A percentile compares a stretch with the other conserved stretches of the same genome.
These are phyloP conservation scores for Sarcophaga subvicina DNA, from an alignment of 2,888 invertebrate species.

Conservation along the genomic window DNA sequence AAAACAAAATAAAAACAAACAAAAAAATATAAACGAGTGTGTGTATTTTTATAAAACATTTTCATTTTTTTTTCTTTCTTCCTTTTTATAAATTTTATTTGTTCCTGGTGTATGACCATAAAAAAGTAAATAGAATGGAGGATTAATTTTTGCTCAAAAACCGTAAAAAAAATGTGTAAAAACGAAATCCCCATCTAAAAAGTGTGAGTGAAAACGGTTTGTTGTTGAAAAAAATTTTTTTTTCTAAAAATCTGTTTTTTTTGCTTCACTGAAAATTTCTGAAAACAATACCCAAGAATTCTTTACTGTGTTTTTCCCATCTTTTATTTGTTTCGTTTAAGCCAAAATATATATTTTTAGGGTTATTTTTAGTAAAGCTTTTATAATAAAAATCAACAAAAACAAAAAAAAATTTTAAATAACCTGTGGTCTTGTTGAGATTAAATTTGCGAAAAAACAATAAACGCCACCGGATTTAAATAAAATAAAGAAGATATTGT, in stretches of 20 bases:
- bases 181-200: conserved; percentile 4
- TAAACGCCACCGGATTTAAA: no score
- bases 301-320: no score
- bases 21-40: conserved; percentile 3
- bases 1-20: neutral
- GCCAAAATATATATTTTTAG: conserved; percentile 15
- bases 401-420: neutral
- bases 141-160: neutral
- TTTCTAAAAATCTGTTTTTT: no score
- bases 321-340: conserved; percentile 1
- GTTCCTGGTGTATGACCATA: conserved; percentile 7
- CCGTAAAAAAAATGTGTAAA: no score
- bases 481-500: no score
- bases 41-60: conserved; percentile 27
- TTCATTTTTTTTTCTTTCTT: neutral
- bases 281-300: neutral
- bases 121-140: conserved; percentile 15
- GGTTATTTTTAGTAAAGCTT: neutral
- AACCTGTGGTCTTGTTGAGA: neutral
- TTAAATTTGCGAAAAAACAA: neutral
- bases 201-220: conserved; percentile 23
- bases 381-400: no score
- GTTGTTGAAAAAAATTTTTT: neutral
- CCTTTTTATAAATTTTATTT: neutral
- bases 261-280: neutral